Conservation (phyloP, 1,140 invertebrate genomes). For the Nephotettix cincticeps region DNA sequence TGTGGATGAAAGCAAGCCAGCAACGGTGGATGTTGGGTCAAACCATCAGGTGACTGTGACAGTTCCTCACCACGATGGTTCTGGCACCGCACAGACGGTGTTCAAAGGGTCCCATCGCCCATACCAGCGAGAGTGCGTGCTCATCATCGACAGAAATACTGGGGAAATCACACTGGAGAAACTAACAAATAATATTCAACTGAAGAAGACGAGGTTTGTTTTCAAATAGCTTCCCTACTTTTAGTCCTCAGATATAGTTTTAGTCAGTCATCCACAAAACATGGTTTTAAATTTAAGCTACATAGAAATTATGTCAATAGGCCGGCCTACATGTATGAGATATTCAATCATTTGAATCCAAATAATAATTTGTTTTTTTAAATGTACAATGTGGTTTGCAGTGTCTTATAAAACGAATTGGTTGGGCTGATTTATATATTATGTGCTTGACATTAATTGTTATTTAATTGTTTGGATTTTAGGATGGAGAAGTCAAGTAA, state of each 20-base stretch:
- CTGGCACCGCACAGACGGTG: conserved; percentile 81
- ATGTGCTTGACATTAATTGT: background rate
- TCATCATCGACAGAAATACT: conserved; percentile 88
- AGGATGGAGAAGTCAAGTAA: conserved; percentile 5
- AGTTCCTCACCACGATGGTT: conserved; percentile 87
- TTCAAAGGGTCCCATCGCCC: conserved; percentile 92
- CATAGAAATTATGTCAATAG: too few relatives aligned
- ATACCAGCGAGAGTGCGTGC: conserved; percentile 90
- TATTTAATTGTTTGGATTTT: background rate
- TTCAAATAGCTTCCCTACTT: too few relatives aligned
- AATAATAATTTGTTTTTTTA: background rate
- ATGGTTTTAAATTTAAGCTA: too few relatives aligned
- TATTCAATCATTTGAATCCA: conserved; percentile 35
- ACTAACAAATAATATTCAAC: conserved; percentile 85
- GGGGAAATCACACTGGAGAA: conserved; percentile 92
- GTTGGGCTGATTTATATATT: too few relatives aligned
- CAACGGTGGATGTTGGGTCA: conserved; percentile 81
- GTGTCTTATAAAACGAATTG: background rate
- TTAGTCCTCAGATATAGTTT: too few relatives aligned
- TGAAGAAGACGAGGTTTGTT: conserved; percentile 86
- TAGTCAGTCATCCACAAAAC: too few relatives aligned
- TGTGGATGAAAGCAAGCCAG: conserved; percentile 88
- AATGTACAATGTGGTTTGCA: background rate
- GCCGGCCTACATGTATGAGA: too few relatives aligned
- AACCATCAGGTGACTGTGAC: conserved; percentile 90